Evolutionary conservation across 1,140 invertebrate genomes (phyloP).

Genomic region (Drosophila guanche): DNA sequence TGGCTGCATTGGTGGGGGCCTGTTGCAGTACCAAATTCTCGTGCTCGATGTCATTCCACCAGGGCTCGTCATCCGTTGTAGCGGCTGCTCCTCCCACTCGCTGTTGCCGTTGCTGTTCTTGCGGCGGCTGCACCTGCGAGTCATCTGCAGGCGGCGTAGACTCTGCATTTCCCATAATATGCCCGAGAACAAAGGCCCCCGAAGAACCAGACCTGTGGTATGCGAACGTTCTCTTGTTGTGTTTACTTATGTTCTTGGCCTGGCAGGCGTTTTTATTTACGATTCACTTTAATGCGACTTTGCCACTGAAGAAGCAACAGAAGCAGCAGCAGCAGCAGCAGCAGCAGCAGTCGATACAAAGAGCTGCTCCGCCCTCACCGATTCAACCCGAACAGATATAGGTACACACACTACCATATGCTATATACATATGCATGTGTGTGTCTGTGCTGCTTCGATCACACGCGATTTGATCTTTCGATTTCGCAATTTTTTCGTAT

Average conservation of each 20-base stretch:
- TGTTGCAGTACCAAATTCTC: constrained; percentile 72
- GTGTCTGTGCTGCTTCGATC: constrained; percentile 30
- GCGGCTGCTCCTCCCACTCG: constrained; percentile 7
- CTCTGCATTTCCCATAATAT: constrained; percentile 66
- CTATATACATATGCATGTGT: constrained; percentile 9
- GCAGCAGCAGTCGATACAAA: constrained; percentile 27
- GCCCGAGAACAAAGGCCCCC: constrained; percentile 39
- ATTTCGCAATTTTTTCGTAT: constrained; percentile 73
- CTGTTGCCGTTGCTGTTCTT: constrained; percentile 3
- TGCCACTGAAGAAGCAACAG: constrained; percentile 31
- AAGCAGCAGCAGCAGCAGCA: constrained; percentile 32
- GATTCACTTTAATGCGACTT: constrained; percentile 68
- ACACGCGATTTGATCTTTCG: constrained; percentile 54
- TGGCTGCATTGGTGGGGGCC: constrained; percentile 9
- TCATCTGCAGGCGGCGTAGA: constrained; percentile 54
- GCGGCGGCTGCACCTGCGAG: constrained; percentile 32
- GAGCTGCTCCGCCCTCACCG: constrained; percentile 7
- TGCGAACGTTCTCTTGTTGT: constrained; percentile 48
- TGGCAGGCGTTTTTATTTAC: constrained; percentile 57
- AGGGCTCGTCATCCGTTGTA: constrained; percentile 60
- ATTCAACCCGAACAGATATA: constrained; percentile 37
- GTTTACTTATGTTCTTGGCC: constrained; percentile 48
- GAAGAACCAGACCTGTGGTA: constrained; percentile 52
- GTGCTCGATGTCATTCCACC: constrained; percentile 80
- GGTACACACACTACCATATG: not conserved